Evolutionary conservation across 1,140 invertebrate genomes (phyloP).

Genomic region (Drosophila ananassae): DNA sequence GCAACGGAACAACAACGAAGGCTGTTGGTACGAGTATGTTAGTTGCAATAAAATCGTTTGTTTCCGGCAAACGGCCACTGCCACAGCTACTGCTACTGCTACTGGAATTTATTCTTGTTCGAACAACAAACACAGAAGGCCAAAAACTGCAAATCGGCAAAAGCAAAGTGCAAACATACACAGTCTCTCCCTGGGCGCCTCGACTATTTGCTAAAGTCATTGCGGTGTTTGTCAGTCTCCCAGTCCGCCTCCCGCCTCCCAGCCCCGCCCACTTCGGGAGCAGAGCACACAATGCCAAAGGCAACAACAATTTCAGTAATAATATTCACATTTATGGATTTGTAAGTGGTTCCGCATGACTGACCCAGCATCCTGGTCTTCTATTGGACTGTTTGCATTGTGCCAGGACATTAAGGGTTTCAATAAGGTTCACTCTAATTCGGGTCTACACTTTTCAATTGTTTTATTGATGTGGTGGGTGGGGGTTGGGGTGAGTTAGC

Average conservation of each 20-base stretch:
- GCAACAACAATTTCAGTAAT: constrained; percentile 73
- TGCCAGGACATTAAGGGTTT: constrained; percentile 49
- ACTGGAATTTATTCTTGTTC: constrained; percentile 76
- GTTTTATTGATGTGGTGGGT: constrained; percentile 41
- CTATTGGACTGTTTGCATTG: constrained; percentile 33
- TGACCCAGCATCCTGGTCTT: constrained; percentile 57
- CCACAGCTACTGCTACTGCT: constrained; percentile 75
- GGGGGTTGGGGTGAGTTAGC: not conserved
- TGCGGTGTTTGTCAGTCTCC: constrained; percentile 59
- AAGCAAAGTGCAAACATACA: constrained; percentile 78
- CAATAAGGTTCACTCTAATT: constrained; percentile 78
- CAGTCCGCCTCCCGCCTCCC: not conserved
- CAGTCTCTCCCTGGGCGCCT: constrained; percentile 50
- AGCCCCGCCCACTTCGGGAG: constrained; percentile 31
- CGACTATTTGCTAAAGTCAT: constrained; percentile 81
- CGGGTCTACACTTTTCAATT: constrained; percentile 60
- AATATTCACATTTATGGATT: constrained; percentile 82
- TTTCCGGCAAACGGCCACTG: constrained; percentile 81
- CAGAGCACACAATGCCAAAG: constrained; percentile 56
- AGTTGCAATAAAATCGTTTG: constrained; percentile 79
- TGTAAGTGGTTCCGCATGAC: constrained; percentile 81
- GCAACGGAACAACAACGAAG: constrained; percentile 50
- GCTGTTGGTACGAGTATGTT: constrained; percentile 20
- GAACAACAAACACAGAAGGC: constrained; percentile 68
- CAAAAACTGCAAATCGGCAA: constrained; percentile 76